phyloP scores from a whole-genome alignment of 2,113 vertebrate genomes.

The Oenanthe oenanthe region DNA sequence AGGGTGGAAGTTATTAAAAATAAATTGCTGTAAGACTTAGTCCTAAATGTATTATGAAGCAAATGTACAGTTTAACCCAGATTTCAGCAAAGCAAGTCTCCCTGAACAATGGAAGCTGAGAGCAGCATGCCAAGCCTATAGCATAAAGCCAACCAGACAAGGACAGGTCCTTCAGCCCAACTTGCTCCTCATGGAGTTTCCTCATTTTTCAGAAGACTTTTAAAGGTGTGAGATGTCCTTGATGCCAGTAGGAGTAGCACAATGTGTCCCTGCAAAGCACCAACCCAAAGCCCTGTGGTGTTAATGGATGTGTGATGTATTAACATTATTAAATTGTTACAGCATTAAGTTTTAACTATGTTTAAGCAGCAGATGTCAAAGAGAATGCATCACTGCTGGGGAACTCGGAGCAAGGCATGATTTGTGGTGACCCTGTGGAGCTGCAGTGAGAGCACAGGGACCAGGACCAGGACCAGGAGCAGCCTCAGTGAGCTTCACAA shows the following conservation, averaged over 20 bases:
- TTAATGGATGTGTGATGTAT: background rate
- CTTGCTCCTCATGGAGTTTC: background rate
- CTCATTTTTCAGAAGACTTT: background rate
- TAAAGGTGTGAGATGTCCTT: background rate
- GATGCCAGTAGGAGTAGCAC: rapidly evolving
- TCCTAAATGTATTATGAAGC: background rate
- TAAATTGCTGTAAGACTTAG: background rate
- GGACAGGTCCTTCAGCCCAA: background rate
- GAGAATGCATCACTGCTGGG: background rate
- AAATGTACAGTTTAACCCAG: background rate
- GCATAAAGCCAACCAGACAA: background rate
- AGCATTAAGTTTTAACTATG: background rate
- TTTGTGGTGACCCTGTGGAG: background rate
- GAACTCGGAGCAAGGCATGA: background rate
- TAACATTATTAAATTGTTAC: background rate
- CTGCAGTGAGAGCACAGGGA: background rate
- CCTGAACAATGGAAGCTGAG: background rate
- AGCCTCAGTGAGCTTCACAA: background rate
- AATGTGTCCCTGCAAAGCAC: background rate
- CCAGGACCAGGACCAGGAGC: background rate
- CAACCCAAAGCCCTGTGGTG: rapidly evolving
- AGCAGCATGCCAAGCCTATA: background rate
- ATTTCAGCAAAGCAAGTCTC: background rate
- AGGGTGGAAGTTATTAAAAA: background rate
- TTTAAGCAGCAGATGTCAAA: background rate